Evolutionary conservation across 2,113 vertebrate species (phyloP).

Genomic region (Fulmarus glacialis): DNA sequence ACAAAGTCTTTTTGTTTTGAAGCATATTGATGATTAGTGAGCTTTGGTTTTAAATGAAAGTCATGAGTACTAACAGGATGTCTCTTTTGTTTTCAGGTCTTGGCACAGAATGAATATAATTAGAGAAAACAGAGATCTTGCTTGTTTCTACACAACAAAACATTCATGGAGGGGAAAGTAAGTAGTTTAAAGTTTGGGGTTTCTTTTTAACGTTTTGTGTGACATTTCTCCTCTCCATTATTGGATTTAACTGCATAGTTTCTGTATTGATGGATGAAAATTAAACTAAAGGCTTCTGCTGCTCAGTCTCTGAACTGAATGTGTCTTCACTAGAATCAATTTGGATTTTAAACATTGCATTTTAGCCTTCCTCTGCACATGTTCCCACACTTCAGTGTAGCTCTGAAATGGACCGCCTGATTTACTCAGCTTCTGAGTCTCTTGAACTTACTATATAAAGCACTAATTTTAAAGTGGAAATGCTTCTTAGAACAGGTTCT

Average conservation of each 20-base stretch:
- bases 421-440: not conserved
- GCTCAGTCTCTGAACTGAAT: not conserved
- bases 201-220: not conserved
- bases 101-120: conserved; percentile 96
- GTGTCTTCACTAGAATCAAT: not conserved
- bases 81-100: conserved; percentile 79
- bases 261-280: not conserved
- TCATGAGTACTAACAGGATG: not conserved
- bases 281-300: not conserved
- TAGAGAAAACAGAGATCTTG: conserved; percentile 98
- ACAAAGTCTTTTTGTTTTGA: not conserved
- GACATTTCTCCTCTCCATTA: not conserved
- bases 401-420: not conserved
- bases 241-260: not conserved
- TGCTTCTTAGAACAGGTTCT: not conserved
- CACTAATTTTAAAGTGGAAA: not conserved
- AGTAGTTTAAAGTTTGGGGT: conserved; percentile 55
- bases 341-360: not conserved
- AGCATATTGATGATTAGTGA: not conserved
- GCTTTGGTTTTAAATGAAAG: conserved; percentile 8
- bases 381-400: not conserved
- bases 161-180: conserved; percentile 99
- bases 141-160: conserved; percentile 99
- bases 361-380: not conserved
- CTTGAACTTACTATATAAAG: not conserved